Evolutionary conservation across 92 coral and sea anemone genomes (phyloP).

Genomic region (Epizoanthus stellaris): DNA sequence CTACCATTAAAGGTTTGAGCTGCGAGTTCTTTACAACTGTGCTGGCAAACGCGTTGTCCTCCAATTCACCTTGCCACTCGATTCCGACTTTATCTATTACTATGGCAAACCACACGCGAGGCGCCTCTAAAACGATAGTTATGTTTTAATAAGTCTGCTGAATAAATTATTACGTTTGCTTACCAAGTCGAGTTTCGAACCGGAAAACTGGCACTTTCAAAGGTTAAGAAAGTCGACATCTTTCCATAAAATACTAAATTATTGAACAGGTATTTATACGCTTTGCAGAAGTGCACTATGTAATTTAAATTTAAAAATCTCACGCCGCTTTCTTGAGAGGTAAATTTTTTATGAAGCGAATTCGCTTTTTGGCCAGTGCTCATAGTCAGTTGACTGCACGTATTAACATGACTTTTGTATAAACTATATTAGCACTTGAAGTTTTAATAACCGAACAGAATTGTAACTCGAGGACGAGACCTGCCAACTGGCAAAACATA

Average conservation of each 20-base stretch:
- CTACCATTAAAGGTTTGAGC: not conserved
- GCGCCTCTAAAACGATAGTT: not conserved
- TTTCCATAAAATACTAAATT: conserved; percentile 8
- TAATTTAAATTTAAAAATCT: not conserved
- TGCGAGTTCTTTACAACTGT: not conserved
- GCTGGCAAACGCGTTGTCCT: not conserved
- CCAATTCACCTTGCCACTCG: not conserved
- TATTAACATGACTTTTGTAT: not conserved
- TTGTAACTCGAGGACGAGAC: too few relatives aligned
- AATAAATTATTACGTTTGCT: conserved; percentile 2
- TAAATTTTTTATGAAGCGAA: conserved; percentile 19
- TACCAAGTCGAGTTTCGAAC: not conserved
- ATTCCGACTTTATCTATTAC: not conserved
- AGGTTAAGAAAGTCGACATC: not conserved
- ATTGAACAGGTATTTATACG: not conserved
- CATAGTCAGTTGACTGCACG: not conserved
- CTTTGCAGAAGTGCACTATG: not conserved
- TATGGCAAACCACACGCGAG: not conserved
- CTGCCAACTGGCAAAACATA: too few relatives aligned
- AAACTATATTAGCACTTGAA: too few relatives aligned
- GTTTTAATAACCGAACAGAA: too few relatives aligned
- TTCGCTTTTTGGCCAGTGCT: not conserved
- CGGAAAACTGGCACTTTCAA: not conserved
- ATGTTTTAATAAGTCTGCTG: not conserved
- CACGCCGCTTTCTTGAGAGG: conserved; percentile 2